Conservation (phyloP, 2,797 vertebrate species). For the Macropus fuliginosus region DNA sequence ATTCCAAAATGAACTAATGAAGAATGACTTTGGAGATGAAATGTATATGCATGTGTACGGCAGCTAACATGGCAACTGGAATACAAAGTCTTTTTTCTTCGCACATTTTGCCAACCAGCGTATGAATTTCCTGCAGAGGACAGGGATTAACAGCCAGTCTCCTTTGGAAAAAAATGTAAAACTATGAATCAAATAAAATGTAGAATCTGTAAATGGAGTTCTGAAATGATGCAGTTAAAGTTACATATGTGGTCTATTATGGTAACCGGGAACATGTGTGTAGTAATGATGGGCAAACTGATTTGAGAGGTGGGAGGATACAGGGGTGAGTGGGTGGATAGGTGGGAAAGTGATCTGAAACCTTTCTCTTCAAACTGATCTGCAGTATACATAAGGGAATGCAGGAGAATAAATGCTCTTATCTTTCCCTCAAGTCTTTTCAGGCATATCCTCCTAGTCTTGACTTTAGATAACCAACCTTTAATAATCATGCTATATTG, state of each 20-base stretch:
- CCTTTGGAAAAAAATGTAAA: slow-evolving; percentile 37
- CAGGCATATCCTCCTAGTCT: slow-evolving; percentile 28
- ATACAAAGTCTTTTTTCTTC: slow-evolving; percentile 57
- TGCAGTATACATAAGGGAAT: slow-evolving; percentile 15
- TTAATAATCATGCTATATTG: neutral
- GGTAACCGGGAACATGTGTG: slow-evolving; percentile 52
- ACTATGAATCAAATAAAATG: slow-evolving; percentile 63
- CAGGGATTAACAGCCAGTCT: slow-evolving; percentile 63
- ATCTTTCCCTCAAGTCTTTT: neutral
- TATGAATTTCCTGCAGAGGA: slow-evolving; percentile 58
- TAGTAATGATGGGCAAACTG: slow-evolving; percentile 52
- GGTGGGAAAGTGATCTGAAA: slow-evolving; percentile 64
- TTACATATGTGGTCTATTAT: slow-evolving; percentile 76
- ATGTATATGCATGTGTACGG: slow-evolving; percentile 53
- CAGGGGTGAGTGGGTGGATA: slow-evolving; percentile 1
- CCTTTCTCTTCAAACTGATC: slow-evolving; percentile 58
- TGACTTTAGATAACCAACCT: slow-evolving; percentile 43
- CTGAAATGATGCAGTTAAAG: slow-evolving; percentile 71
- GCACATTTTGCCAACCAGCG: slow-evolving; percentile 58
- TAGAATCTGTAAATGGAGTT: slow-evolving; percentile 60
- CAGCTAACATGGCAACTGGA: slow-evolving; percentile 64
- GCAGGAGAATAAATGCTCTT: slow-evolving; percentile 18
- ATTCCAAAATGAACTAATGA: slow-evolving; percentile 75
- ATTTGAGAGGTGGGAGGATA: slow-evolving; percentile 65
- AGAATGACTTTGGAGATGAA: slow-evolving; percentile 65